Evolutionary conservation across 1,140 invertebrate species (phyloP).

Genomic region (Solenopsis fugax): DNA sequence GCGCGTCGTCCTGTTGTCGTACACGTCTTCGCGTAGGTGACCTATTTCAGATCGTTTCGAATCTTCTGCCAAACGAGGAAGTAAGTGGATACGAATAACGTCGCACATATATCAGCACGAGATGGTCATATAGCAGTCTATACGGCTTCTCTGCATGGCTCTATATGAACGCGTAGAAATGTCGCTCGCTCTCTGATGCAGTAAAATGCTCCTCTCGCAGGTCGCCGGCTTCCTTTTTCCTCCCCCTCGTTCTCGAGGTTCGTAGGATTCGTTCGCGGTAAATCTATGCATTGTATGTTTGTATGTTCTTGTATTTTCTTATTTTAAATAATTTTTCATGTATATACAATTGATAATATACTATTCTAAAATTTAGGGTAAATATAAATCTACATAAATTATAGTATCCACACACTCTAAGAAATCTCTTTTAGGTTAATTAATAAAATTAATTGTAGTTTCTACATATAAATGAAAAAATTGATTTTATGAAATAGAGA

Average conservation of each 20-base stretch:
- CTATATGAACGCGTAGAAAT: slow-evolving; percentile 68
- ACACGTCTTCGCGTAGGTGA: slow-evolving; percentile 61
- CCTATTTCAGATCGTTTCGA: slow-evolving; percentile 71
- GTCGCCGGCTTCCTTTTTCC: background rate
- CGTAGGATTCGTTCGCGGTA: background rate
- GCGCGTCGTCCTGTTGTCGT: slow-evolving; percentile 56
- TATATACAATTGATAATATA: background rate
- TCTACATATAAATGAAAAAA: background rate
- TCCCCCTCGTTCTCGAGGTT: background rate
- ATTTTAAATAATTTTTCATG: background rate
- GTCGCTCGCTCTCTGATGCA: slow-evolving; percentile 59
- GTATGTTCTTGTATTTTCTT: background rate
- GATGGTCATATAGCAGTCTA: slow-evolving; percentile 79
- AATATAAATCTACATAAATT: slow-evolving; percentile 3
- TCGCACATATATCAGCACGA: slow-evolving; percentile 77
- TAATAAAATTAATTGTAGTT: slow-evolving; percentile 4
- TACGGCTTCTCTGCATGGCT: slow-evolving; percentile 72
- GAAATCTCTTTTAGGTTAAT: background rate
- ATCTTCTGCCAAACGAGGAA: slow-evolving; percentile 77
- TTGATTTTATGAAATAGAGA: too few species aligned
- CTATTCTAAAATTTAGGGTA: background rate
- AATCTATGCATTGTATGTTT: background rate
- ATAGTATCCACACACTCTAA: background rate
- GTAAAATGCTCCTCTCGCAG: slow-evolving; percentile 58
- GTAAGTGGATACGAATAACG: slow-evolving; percentile 79